A percentile compares a stretch with the other conserved stretches of the same genome.
These are phyloP conservation scores for Cerastoderma edule DNA, from an alignment of 2,888 invertebrate species.

Conservation along the genomic window DNA sequence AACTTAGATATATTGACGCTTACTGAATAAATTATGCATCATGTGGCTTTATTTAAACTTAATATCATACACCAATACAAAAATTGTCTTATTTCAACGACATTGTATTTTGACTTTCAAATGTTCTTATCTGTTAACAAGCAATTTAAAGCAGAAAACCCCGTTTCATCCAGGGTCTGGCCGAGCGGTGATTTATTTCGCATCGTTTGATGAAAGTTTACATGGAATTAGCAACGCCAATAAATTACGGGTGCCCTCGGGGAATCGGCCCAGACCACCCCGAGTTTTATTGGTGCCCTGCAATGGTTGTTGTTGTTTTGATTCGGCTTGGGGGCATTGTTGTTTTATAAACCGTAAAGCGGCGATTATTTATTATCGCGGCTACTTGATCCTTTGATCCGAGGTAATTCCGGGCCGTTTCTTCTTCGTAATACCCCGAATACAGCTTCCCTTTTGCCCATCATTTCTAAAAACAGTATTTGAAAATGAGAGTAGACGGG, in stretches of 20 bases:
- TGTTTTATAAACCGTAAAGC: constrained; percentile 18
- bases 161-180: neutral
- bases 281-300: constrained; percentile 12
- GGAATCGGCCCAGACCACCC: constrained; percentile 17
- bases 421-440: neutral
- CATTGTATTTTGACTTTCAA: neutral
- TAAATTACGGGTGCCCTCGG: constrained; percentile 17
- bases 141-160: neutral
- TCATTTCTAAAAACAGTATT: no score
- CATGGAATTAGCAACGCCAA: constrained; percentile 21
- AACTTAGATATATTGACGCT: no score
- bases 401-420: neutral
- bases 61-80: neutral
- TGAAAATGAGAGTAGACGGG: neutral
- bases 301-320: constrained; percentile 15
- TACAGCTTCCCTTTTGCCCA: no score
- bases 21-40: neutral
- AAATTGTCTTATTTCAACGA: no score
- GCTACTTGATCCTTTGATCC: constrained; percentile 12
- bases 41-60: neutral
- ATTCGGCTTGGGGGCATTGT: constrained; percentile 6
- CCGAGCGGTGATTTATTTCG: constrained; percentile 17
- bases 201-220: constrained; percentile 26
- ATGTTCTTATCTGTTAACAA: neutral
- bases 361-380: constrained; percentile 12